A percentile compares a stretch with the other conserved stretches of the same genome.
Evolutionary conservation across 1,140 invertebrate species (phyloP).

Genomic region (Lineus longissimus): DNA sequence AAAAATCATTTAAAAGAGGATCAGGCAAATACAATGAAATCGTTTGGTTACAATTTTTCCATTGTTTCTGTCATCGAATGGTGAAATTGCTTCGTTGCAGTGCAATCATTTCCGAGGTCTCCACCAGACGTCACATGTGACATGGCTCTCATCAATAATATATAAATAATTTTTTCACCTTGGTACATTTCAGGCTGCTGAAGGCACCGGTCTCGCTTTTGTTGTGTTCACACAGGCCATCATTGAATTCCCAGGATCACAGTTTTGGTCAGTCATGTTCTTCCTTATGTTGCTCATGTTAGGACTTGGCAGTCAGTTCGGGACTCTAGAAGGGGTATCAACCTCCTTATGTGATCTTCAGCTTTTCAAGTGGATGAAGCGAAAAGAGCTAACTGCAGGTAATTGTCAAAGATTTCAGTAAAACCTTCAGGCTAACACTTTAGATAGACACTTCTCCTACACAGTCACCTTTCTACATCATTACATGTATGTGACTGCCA

Average conservation of each 20-base stretch:
- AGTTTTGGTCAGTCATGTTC: constrained; percentile 92
- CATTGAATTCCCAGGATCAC: constrained; percentile 83
- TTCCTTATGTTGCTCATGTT: constrained; percentile 93
- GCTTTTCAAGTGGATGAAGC: constrained; percentile 79
- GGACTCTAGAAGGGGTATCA: constrained; percentile 68
- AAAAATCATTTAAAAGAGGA: too few relatives aligned
- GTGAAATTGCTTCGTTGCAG: too few relatives aligned
- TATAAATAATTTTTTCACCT: too few relatives aligned
- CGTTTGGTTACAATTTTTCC: too few relatives aligned
- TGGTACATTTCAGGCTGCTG: constrained; percentile 32
- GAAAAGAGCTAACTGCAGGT: constrained; percentile 73
- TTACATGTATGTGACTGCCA: too few relatives aligned
- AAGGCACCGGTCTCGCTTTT: constrained; percentile 88
- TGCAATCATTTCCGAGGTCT: too few relatives aligned
- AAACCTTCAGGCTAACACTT: too few relatives aligned
- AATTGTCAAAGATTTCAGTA: constrained; percentile 18
- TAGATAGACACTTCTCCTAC: background rate
- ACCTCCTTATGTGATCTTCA: constrained; percentile 90
- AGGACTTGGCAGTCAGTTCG: constrained; percentile 83
- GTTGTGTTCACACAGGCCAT: constrained; percentile 94
- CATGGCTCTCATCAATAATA: too few relatives aligned
- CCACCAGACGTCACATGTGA: too few relatives aligned
- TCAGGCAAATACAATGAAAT: too few relatives aligned
- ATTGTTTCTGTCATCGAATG: too few relatives aligned
- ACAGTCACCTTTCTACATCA: background rate